Evolutionary conservation across 2,113 vertebrate species (phyloP), one percentile per base, ranked within the genome.

Genomic region (Crotalus viridis): DNA sequence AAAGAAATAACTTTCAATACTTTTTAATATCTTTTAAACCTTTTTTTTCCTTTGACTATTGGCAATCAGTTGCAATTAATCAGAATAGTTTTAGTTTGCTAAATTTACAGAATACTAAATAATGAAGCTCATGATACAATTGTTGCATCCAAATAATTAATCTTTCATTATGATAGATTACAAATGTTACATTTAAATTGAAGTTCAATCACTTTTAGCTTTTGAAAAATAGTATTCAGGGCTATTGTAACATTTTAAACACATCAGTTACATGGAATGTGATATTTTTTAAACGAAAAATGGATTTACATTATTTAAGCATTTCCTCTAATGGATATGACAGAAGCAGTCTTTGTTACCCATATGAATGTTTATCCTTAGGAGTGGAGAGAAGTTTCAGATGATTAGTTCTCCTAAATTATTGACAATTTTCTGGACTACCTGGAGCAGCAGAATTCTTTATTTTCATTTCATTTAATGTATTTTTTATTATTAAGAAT

Each of bases 11-110:
- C 28, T 90, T 93, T 85, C 8, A 51, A 51, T 51, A 51, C 48
- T 51, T 51, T 51, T 51, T 64, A 92, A 57, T 39, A 91, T 93
- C 43, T n/a, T n/a, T 95, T 51, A 51, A 51, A 51, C 9, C 89
- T 89, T 88, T 33, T 10, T n/a, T 89, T 91, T 59, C 87, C 46
- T 91, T 52, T 94, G 22, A 93, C 5, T 81, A n/a, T 81, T 21
- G 85, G 21, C 43, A 21, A 5, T 85, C 10, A 15, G 8, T 51
- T 81, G 24, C 5, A 24, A 61, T 90, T 4, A 39, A 24, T 81
- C 48, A 55, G 54, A 90, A 55, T 10, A 28, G 39, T 54, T 90
- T 54, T 52, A 33, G 17, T 10, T 15, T 22, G 54, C 48, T 51
- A 39, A 64, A 90, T 81, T 5, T 54, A 74, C 54, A 54, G 57